phyloP scores from a whole-genome alignment of 2,113 vertebrate genomes.

The Setophaga petechia region DNA sequence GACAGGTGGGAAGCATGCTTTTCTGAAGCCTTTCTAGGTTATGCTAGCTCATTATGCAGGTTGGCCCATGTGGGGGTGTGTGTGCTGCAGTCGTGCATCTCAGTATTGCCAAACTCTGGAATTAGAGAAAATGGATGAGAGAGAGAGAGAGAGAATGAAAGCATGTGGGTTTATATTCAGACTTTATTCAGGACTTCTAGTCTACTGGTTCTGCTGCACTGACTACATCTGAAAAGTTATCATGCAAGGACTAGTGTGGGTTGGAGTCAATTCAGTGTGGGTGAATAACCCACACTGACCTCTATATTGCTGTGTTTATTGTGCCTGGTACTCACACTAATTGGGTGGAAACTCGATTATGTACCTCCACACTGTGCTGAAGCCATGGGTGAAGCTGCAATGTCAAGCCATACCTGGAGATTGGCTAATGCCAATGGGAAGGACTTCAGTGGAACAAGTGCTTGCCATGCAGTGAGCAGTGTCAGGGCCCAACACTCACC shows the following conservation, averaged over 20 bases:
- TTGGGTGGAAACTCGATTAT: neutral
- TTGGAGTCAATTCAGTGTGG: neutral
- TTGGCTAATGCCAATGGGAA: neutral
- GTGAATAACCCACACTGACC: neutral
- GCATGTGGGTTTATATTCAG: neutral
- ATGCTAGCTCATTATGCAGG: neutral
- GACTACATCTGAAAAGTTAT: neutral
- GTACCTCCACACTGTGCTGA: neutral
- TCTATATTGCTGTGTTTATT: neutral
- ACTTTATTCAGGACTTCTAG: neutral
- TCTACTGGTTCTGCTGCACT: neutral
- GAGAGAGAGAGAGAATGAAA: neutral
- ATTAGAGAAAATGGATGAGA: neutral
- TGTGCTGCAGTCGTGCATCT: accelerated
- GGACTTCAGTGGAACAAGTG: neutral
- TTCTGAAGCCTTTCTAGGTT: neutral
- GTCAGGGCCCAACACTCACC: accelerated
- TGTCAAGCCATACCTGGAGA: neutral
- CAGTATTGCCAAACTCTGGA: neutral
- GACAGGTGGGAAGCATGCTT: neutral
- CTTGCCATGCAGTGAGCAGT: neutral
- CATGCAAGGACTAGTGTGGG: neutral
- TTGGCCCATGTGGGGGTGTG: accelerated
- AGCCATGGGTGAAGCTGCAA: neutral
- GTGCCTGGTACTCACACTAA: neutral